phyloP scores from a whole-genome alignment of 2,113 vertebrate species.

The Bos taurus region DNA sequence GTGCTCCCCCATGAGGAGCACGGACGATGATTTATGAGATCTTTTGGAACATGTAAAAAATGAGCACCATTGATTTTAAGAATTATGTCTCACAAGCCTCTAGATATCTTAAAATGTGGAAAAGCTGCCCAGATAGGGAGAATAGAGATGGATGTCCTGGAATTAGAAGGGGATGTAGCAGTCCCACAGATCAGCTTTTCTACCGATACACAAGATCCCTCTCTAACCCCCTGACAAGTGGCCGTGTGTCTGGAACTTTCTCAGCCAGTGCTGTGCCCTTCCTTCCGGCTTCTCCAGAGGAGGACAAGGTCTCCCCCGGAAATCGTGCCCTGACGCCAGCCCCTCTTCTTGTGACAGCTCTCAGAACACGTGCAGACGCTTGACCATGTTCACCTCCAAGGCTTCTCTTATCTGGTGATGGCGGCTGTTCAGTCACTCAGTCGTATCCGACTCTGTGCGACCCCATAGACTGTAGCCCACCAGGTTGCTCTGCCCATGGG shows the following conservation, averaged over 20 bases:
- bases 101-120: constrained; percentile 24
- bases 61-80: neutral
- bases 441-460: neutral
- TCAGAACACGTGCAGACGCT: neutral
- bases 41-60: neutral
- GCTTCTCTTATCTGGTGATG: neutral
- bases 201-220: neutral
- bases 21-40: neutral
- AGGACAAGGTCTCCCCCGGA: neutral
- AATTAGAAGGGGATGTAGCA: neutral
- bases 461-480: neutral
- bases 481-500: neutral
- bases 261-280: no score
- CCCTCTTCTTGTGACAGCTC: neutral
- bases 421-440: neutral
- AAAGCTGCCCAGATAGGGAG: neutral
- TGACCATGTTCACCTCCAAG: accelerated
- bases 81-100: constrained; percentile 18
- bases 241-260: accelerated
- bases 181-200: neutral
- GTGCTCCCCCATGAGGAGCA: neutral
- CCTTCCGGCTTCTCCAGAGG: accelerated
- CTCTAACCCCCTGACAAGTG: neutral
- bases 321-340: accelerated
- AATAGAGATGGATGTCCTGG: neutral